A percentile compares a stretch with the other conserved stretches of the same genome.
Evolutionary conservation across 2,888 invertebrate species (phyloP).

Genomic region (Torymus texanus): DNA sequence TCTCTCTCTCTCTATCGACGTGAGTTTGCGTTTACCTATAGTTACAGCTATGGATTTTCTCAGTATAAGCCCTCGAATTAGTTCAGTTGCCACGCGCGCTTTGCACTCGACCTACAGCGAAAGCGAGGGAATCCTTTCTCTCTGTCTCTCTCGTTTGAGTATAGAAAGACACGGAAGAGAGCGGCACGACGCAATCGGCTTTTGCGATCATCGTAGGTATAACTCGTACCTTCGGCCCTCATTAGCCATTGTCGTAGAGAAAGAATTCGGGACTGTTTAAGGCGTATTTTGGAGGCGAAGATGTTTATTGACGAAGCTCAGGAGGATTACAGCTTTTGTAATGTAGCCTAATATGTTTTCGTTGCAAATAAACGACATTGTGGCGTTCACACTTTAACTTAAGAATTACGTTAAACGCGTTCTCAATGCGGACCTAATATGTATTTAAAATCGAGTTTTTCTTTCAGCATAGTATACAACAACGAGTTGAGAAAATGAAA

Average conservation of each 20-base stretch:
- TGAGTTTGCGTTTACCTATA: not conserved
- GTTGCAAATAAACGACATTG: too few species aligned
- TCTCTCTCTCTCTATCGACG: not conserved
- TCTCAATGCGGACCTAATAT: too few species aligned
- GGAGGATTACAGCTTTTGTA: too few species aligned
- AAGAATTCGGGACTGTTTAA: not conserved
- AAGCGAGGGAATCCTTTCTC: slow-evolving; percentile 10
- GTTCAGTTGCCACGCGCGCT: slow-evolving; percentile 3
- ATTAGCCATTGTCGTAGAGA: slow-evolving; percentile 22
- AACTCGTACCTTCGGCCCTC: slow-evolving; percentile 4
- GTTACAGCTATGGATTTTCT: slow-evolving; percentile 28
- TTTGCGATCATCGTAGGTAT: slow-evolving; percentile 25
- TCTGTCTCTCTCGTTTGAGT: slow-evolving; percentile 34
- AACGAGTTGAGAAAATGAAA: too few species aligned
- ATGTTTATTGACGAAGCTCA: too few species aligned
- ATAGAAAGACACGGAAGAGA: slow-evolving; percentile 1
- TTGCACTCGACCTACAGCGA: not conserved
- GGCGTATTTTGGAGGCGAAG: too few species aligned
- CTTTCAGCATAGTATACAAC: too few species aligned
- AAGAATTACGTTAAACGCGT: too few species aligned
- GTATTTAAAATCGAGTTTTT: too few species aligned
- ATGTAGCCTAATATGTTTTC: too few species aligned
- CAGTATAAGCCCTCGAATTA: slow-evolving; percentile 34
- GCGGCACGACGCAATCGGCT: slow-evolving; percentile 42
- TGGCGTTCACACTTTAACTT: too few species aligned